Evolutionary conservation across 2,888 invertebrate genomes (phyloP), one percentile per base, ranked within the genome.

Genomic region (Andrena praecox): DNA sequence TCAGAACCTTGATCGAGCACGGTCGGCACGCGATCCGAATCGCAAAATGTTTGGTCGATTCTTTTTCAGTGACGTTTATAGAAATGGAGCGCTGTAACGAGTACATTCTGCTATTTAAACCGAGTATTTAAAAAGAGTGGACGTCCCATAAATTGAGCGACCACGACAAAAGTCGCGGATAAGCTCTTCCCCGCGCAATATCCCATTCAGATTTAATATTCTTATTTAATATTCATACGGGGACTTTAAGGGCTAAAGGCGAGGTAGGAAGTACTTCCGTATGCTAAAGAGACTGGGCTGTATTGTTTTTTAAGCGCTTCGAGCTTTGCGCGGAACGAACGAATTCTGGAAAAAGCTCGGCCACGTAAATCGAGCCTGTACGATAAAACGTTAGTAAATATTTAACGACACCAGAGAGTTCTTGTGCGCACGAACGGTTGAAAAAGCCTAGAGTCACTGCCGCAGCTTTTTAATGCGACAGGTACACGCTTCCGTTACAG

Each of bases 161-260:
- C 24, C 48, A 16, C 27, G 29, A 50, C 7, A 6, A 59, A 59
- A 24, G 35, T 42, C 56, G n/a, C 5, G 56, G 31, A 33, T 27
- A 52, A 69, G n/a, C 35, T 56, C 56, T 56, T 20, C 8, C 10
- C 4, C 10, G 16, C 2, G 59, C 10, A 20, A 6, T 60, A 29
- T 20, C 27, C 29, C 12, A 4, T 50, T 50, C 5, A 5, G 2
- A 10, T 71, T 71, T 62, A 62, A 71, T 33, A 50, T 10, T 10
- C 33, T 59, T 29, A 42, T 6, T 70, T 59, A 16, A 70, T 59
- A 70, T 59, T 42, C 59, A 42, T 42, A 42, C 59, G 10, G 24
- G 12, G 42, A 59, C 59, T 70, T 70, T 70, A 29, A 59, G 59
- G 59, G 42, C 59, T 56, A 69, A 56, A 56, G 69, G 16, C n/a